Evolutionary conservation across 1,140 invertebrate species (phyloP).

Genomic region (Acarapis woodi): DNA sequence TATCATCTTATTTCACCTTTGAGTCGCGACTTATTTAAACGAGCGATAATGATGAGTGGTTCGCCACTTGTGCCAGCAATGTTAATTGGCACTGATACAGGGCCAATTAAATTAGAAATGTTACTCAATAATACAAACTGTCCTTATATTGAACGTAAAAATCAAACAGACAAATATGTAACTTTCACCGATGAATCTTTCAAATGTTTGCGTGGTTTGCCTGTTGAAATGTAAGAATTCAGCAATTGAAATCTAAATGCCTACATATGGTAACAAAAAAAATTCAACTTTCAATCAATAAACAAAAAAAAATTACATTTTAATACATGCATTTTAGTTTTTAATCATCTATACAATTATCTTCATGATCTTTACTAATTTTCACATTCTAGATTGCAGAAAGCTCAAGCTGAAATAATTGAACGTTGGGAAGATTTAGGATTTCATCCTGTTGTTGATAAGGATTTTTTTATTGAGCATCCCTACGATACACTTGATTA

Average conservation of each 20-base stretch:
- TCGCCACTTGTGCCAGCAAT: neutral
- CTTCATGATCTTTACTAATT: no score
- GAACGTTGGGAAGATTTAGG: neutral
- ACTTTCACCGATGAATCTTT: neutral
- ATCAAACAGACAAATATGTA: neutral
- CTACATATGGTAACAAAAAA: no score
- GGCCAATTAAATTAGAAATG: neutral
- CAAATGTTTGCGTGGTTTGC: neutral
- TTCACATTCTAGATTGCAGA: no score
- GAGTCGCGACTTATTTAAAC: constrained; percentile 9
- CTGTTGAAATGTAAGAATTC: no score
- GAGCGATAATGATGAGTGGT: constrained; percentile 18
- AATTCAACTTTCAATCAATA: no score
- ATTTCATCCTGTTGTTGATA: neutral
- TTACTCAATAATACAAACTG: neutral
- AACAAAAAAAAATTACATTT: no score
- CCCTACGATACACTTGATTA: neutral
- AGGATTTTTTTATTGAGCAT: neutral
- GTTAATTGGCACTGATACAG: neutral
- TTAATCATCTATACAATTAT: no score
- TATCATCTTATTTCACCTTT: constrained; percentile 17
- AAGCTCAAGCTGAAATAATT: no score
- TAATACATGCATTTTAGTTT: no score
- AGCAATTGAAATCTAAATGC: no score
- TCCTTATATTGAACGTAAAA: neutral